Evolutionary conservation across 1,140 invertebrate genomes (phyloP), one percentile per base, ranked within the genome.

Genomic region (Atopsyche davidsoni): DNA sequence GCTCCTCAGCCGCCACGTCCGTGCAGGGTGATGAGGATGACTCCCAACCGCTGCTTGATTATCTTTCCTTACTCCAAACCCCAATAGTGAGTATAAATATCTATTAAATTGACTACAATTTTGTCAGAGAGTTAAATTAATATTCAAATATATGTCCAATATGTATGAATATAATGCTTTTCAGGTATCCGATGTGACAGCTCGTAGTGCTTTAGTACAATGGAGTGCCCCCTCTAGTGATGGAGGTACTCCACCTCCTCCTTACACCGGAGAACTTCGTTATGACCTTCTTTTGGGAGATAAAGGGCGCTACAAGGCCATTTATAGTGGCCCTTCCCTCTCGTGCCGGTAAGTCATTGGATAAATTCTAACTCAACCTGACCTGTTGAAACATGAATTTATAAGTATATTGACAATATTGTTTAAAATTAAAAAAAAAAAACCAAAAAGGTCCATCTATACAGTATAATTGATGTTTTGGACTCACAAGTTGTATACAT

Each of bases 251-350:
- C 64, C 65, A 44, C 64, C 71, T 9, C 59, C 53, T 40, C 44
- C 65, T 10, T 66, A 65, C 35, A 67, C 63, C 46, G 66, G 67
- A 16, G 85, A 89, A 47, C 71, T 89, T 46, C 78, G 78, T 22
- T 90, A 89, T 68, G 86, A 90, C 64, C 72, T 87, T 43, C 68
- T 86, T 40, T 75, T 89, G 52, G 84, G 81, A 59, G 88, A 91
- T 61, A 83, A 84, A 58, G 83, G 80, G 16, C 79, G 85, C 60
- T 91, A 87, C 68, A 88, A 87, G 70, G 80, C 82, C 35, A 86
- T 90, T 38, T 89, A 89, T 63, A 83, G 77, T 45, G 83, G 84
- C 13, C 69, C 75, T 22, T 81, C 81, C n/a, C 72, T 82, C 16
- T 84, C 82, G 14, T 83, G 80, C 66, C 77, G 80, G 73, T 73